Percentiles rank a stretch among this genome's conserved stretches.
phyloP scores from a whole-genome alignment of 2,797 vertebrate species.

The Knipowitschia caucasica region DNA sequence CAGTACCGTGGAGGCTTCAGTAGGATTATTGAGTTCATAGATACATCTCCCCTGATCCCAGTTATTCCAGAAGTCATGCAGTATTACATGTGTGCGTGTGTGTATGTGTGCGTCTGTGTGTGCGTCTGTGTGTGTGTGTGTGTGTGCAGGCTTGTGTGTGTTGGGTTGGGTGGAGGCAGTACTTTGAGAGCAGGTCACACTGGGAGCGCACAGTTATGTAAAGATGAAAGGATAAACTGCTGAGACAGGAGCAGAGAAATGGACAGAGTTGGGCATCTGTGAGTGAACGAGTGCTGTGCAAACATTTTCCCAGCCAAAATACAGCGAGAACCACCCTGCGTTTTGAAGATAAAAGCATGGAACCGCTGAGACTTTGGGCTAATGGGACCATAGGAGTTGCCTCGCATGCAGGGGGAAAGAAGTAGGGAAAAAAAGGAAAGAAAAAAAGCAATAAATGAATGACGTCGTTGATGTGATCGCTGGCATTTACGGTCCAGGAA shows the following conservation, averaged over 20 bases:
- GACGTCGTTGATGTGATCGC: slow-evolving; percentile 27
- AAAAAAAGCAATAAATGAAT: slow-evolving; percentile 19
- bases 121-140: too few species aligned
- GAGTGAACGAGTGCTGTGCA: slow-evolving; percentile 23
- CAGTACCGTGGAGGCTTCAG: too few species aligned
- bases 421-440: neutral
- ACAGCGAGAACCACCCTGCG: slow-evolving; percentile 32
- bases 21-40: slow-evolving; percentile 24
- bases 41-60: too few species aligned
- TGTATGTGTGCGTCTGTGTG: too few species aligned
- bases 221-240: slow-evolving; percentile 68
- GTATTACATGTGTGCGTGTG: too few species aligned
- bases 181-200: slow-evolving; percentile 42
- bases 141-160: slow-evolving; percentile 8
- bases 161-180: slow-evolving; percentile 23
- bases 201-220: slow-evolving; percentile 54
- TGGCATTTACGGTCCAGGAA: slow-evolving; percentile 42
- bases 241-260: slow-evolving; percentile 54
- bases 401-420: slow-evolving; percentile 21
- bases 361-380: slow-evolving; percentile 47
- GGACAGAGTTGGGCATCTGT: slow-evolving; percentile 32
- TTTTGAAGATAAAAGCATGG: slow-evolving; percentile 53
- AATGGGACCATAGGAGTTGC: slow-evolving; percentile 46
- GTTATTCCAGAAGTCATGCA: too few species aligned
- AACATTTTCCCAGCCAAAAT: slow-evolving; percentile 47